Base-by-base conservation (phyloP, 1,140 invertebrate genomes). In the Cydia pomonella region DNA sequence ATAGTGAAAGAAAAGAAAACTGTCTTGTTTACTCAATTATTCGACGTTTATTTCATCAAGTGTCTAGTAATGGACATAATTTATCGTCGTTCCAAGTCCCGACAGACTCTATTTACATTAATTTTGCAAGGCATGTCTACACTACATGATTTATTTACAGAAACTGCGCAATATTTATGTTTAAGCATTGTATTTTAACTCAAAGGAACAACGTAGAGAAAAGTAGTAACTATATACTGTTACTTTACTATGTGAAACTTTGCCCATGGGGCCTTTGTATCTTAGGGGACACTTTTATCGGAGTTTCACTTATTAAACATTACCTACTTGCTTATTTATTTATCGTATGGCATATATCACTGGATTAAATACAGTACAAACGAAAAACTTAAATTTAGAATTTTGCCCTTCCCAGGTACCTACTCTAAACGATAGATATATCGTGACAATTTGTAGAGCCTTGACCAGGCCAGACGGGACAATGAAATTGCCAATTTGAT, bases 81-180 rank as follows among this genome's bases (percentile, higher is more conserved):
- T 64, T 64, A 64, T 64, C 25, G 23, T 18, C 25, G 23, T 33
- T 64, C 13, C 16, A 64, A 27, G 23, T 33, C 25, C 5, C 27
- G 63, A 33, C 63, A 16, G 12, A 27, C 3, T 64, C 27, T 64
- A 29, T 64, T 64, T 64, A 29, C 63, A 64, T 64, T 64, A 29
- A 64, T 64, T 64, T 33, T 29, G 25, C 63, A 64, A 64, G 23
- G 63, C 25, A 16, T 29, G 25, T 64, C 63, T n/a, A 64, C 63
- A 64, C 13, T 64, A 23, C 10, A 64, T 64, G 63, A 27, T 64
- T 64, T 64, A 29, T 59, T 21, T 59, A 59, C 53, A 59, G 53
- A 59, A 59, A 59, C 53, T 59, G 53, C 21, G 53, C 53, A 59
- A 59, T 50, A n/a, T 50, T 44, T 44, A 53, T 53, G 50, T 53